Conservation (phyloP, 2,113 vertebrate genomes). For the Aleadryas rufinucha region DNA sequence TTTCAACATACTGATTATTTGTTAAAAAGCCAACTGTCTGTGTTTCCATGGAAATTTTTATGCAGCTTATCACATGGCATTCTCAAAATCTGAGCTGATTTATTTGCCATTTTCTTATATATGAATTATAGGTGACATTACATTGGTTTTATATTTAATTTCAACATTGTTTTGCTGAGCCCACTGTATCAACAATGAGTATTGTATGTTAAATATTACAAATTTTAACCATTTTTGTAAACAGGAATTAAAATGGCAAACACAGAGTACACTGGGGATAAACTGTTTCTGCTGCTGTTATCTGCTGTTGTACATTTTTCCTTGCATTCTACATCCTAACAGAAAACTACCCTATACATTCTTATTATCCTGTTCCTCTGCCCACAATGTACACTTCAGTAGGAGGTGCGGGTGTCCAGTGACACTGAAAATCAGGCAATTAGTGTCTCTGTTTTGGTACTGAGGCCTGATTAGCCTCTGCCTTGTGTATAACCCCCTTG, state of each 20-base stretch:
- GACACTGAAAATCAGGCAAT: conserved; percentile 45
- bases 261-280: not conserved
- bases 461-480: conserved; percentile 41
- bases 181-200: not conserved
- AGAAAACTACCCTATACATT: not conserved
- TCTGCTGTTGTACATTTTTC: not conserved
- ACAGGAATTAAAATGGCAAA: not conserved
- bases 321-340: not conserved
- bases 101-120: not conserved
- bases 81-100: not conserved
- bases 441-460: conserved; percentile 6
- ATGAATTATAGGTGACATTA: not conserved
- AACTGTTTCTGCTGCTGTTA: not conserved
- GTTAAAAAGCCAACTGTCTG: not conserved
- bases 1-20: not conserved
- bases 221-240: not conserved
- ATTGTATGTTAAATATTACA: not conserved
- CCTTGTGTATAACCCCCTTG: conserved; percentile 4
- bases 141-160: not conserved
- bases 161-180: not conserved
- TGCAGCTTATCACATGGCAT: not conserved
- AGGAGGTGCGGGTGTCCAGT: not conserved
- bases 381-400: not conserved
- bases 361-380: conserved; percentile 5
- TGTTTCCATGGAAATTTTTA: conserved; percentile 46